Conservation (phyloP, 2,797 vertebrate species). For the Enoplosus armatus region DNA sequence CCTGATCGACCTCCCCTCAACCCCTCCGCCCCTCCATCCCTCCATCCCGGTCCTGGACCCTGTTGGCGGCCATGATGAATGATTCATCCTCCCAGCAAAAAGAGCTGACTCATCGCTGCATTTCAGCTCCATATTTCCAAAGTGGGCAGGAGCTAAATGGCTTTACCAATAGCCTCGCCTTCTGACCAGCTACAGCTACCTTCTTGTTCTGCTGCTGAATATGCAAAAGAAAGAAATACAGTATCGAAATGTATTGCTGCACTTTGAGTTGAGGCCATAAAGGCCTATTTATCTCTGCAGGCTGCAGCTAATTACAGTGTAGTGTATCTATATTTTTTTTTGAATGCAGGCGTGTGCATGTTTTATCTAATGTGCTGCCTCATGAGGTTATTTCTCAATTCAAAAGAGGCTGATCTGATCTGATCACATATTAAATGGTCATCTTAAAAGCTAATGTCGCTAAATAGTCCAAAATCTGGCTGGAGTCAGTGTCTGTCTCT, state of each 20-base stretch:
- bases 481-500: constrained; percentile 36
- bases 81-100: constrained; percentile 80
- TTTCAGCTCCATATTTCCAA: constrained; percentile 76
- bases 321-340: constrained; percentile 7
- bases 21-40: constrained; percentile 43
- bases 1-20: constrained; percentile 72
- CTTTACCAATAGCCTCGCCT: constrained; percentile 64
- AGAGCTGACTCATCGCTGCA: constrained; percentile 81
- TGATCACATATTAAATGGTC: constrained; percentile 20
- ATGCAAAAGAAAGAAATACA: constrained; percentile 51
- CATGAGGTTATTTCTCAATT: constrained; percentile 7
- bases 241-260: constrained; percentile 20
- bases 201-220: constrained; percentile 58
- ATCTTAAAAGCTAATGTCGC: constrained; percentile 22
- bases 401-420: constrained; percentile 1
- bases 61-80: constrained; percentile 82
- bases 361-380: constrained; percentile 21
- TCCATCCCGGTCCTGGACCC: constrained; percentile 64
- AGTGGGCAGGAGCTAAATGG: constrained; percentile 75
- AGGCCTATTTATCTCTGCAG: constrained; percentile 6
- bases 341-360: not conserved
- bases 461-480: constrained; percentile 26
- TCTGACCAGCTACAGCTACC: constrained; percentile 48
- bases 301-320: constrained; percentile 33
- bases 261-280: constrained; percentile 21